Percentiles rank a stretch among this genome's conserved stretches.
Conservation (phyloP, 1,140 invertebrate species). For the Leptoteleia sp. region DNA sequence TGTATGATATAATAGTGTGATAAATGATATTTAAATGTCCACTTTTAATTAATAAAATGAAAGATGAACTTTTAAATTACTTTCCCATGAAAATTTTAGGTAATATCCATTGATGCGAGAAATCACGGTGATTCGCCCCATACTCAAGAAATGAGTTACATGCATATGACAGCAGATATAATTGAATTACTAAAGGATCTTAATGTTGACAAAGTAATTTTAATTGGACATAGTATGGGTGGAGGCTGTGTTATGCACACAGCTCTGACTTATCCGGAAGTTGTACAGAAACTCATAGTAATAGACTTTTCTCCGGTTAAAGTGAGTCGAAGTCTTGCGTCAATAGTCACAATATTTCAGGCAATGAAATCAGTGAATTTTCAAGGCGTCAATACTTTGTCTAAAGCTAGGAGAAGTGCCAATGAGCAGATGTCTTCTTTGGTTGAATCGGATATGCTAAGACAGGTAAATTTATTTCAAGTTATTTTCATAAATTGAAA, state of each 20-base stretch:
- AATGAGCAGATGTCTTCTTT: conserved; percentile 81
- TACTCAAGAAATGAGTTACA: conserved; percentile 86
- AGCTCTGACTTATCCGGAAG: conserved; percentile 87
- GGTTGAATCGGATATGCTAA: conserved; percentile 78
- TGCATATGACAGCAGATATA: conserved; percentile 88
- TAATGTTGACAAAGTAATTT: conserved; percentile 83
- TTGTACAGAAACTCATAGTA: conserved; percentile 90
- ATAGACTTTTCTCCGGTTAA: conserved; percentile 91
- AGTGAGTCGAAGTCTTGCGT: conserved; percentile 83
- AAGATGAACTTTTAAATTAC: no score
- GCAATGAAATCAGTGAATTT: conserved; percentile 85
- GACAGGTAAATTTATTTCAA: conserved; percentile 78
- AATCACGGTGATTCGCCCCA: conserved; percentile 97
- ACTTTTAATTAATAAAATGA: no score
- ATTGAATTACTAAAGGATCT: conserved; percentile 84
- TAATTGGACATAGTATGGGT: conserved; percentile 96
- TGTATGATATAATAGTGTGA: no score
- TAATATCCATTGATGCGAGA: conserved; percentile 91
- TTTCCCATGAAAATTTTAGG: conserved; percentile 81
- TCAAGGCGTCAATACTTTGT: conserved; percentile 83
- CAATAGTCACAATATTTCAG: conserved; percentile 85
- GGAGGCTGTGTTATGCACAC: conserved; percentile 91
- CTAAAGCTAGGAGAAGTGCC: conserved; percentile 84
- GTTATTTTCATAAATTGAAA: no score
- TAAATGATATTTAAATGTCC: no score